A percentile compares a stretch with the other conserved stretches of the same genome.
phyloP scores from a whole-genome alignment of 2,888 invertebrate genomes.

The Chrysomela aeneicollis region DNA sequence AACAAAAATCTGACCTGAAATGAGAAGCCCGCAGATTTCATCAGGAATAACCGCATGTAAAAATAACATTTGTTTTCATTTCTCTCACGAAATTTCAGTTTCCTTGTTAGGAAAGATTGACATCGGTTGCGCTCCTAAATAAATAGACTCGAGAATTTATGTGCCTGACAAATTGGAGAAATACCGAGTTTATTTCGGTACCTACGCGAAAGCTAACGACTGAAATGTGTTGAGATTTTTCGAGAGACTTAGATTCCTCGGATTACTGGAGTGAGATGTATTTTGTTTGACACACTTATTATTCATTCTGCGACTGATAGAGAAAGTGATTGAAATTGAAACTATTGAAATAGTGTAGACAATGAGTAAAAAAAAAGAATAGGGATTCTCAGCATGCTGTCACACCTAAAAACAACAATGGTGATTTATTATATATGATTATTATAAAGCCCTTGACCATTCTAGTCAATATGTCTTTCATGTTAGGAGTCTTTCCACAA shows the following conservation, averaged over 20 bases:
- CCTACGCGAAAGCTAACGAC: conserved; percentile 29
- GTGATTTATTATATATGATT: too few species aligned
- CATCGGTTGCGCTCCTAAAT: conserved; percentile 44
- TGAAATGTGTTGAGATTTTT: conserved; percentile 37
- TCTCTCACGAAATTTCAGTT: conserved; percentile 37
- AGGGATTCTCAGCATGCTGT: too few species aligned
- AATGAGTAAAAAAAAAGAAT: too few species aligned
- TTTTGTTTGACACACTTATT: conserved; percentile 8
- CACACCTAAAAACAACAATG: too few species aligned
- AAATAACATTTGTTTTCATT: conserved; percentile 42
- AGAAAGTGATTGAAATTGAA: too few species aligned
- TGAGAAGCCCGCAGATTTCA: conserved; percentile 20
- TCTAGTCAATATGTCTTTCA: too few species aligned
- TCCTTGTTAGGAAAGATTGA: conserved; percentile 45
- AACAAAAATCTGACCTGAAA: conserved; percentile 31
- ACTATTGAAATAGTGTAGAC: too few species aligned
- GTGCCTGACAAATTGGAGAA: conserved; percentile 47
- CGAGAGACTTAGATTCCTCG: conserved; percentile 30
- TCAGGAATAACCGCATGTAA: conserved; percentile 36
- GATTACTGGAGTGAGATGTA: conserved; percentile 25
- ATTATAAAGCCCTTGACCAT: too few species aligned
- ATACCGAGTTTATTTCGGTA: conserved; percentile 43
- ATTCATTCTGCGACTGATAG: too few species aligned
- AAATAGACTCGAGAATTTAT: conserved; percentile 46
- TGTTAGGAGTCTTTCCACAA: too few species aligned